These are phyloP conservation scores for Stictonetta naevosa DNA, from an alignment of 2,113 vertebrate genomes.

Conservation along the genomic window DNA sequence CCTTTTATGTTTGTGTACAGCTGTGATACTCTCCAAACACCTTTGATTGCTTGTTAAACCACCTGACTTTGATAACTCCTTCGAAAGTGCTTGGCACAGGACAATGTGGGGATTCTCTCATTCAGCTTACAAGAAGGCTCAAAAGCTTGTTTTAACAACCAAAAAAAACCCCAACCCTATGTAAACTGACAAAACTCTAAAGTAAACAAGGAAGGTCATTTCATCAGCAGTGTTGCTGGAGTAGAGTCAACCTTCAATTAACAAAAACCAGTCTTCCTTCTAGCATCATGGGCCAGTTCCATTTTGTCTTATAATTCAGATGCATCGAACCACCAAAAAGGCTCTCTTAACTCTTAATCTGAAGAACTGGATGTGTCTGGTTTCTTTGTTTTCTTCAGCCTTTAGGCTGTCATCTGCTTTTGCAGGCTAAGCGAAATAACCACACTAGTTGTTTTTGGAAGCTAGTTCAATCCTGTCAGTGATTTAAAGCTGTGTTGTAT, in stretches of 20 bases:
- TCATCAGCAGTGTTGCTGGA: neutral
- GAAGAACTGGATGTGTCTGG: neutral
- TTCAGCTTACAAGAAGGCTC: neutral
- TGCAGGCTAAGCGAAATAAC: conserved; percentile 13
- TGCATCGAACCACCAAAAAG: neutral
- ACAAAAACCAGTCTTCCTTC: neutral
- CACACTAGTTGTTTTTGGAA: neutral
- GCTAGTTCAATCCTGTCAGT: neutral
- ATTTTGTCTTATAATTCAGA: neutral
- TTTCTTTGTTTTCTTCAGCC: neutral
- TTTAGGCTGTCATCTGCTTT: conserved; percentile 10
- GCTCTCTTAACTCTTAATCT: neutral
- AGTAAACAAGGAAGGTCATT: neutral
- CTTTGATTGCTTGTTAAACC: neutral
- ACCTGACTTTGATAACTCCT: neutral
- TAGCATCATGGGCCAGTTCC: neutral
- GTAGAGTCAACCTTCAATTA: neutral
- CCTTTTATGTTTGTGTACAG: neutral
- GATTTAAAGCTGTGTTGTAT: conserved; percentile 1
- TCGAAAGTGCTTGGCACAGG: neutral
- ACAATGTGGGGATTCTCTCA: neutral
- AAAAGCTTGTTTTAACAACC: neutral
- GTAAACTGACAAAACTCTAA: neutral
- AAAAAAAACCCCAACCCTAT: neutral
- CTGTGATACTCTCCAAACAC: neutral